Percentiles rank a stretch among this genome's conserved stretches.
Evolutionary conservation across 2,113 vertebrate species (phyloP).

Genomic region (Anhinga rufa): DNA sequence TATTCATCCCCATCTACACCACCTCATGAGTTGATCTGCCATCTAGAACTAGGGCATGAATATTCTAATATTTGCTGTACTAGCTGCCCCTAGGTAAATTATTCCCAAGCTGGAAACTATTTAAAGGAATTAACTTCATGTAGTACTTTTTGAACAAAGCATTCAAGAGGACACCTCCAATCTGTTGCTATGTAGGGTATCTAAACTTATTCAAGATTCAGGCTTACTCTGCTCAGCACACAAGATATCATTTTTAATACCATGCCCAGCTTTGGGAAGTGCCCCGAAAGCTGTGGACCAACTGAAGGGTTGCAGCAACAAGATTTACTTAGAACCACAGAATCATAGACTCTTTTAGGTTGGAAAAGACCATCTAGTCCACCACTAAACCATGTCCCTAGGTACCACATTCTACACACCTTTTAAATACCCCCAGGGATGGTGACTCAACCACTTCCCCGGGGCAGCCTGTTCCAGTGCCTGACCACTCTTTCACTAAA

Average conservation of each 20-base stretch:
- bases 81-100: neutral
- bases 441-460: neutral
- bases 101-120: neutral
- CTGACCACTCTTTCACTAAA: neutral
- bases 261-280: neutral
- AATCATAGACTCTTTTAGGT: neutral
- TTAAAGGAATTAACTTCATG: neutral
- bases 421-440: neutral
- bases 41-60: neutral
- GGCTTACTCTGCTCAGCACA: neutral
- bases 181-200: neutral
- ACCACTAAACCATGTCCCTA: neutral
- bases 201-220: neutral
- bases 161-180: neutral
- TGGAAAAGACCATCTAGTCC: neutral
- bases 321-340: neutral
- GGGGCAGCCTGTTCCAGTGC: neutral
- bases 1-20: neutral
- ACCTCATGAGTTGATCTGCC: neutral
- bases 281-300: neutral
- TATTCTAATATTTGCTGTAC: neutral
- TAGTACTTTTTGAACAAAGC: neutral
- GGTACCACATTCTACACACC: neutral
- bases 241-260: neutral
- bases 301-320: neutral